A percentile compares a stretch with the other conserved stretches of the same genome.
Conservation (phyloP, 2,888 invertebrate species). For the Nudaria mundana region DNA sequence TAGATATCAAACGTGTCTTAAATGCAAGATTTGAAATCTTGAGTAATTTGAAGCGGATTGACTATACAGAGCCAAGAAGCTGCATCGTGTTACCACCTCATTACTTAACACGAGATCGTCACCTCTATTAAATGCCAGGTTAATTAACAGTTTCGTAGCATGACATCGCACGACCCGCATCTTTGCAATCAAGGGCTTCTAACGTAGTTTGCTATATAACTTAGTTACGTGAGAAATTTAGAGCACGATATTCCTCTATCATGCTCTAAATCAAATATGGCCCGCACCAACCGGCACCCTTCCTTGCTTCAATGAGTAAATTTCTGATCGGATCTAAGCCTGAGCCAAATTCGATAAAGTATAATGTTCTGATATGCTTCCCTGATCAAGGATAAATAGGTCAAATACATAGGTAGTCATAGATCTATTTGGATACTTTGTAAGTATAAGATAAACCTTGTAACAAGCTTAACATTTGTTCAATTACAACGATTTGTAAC, state of each 20-base stretch:
- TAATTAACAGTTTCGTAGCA: slow-evolving; percentile 45
- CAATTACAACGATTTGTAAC: not conserved
- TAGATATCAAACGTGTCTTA: too few relatives aligned
- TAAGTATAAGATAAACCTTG: too few relatives aligned
- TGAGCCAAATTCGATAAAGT: not conserved
- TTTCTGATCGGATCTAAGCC: slow-evolving; percentile 10
- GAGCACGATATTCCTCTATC: slow-evolving; percentile 34
- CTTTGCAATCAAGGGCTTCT: slow-evolving; percentile 17
- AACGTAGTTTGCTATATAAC: slow-evolving; percentile 30
- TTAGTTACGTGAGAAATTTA: slow-evolving; percentile 45
- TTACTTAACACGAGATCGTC: slow-evolving; percentile 41
- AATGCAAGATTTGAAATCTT: slow-evolving; percentile 43
- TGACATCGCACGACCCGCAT: slow-evolving; percentile 33
- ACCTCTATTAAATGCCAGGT: slow-evolving; percentile 59
- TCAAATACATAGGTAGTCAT: not conserved
- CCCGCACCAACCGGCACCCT: slow-evolving; percentile 48
- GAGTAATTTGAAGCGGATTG: slow-evolving; percentile 44
- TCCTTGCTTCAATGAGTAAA: slow-evolving; percentile 24
- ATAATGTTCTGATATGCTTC: too few relatives aligned
- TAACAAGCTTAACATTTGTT: not conserved
- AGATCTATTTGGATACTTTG: too few relatives aligned
- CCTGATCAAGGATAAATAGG: not conserved
- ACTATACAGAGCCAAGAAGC: slow-evolving; percentile 33
- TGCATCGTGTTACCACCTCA: slow-evolving; percentile 46
- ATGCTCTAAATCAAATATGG: slow-evolving; percentile 38